Conservation (phyloP, 2,113 vertebrate species). For the Stigmatopora nigra region DNA sequence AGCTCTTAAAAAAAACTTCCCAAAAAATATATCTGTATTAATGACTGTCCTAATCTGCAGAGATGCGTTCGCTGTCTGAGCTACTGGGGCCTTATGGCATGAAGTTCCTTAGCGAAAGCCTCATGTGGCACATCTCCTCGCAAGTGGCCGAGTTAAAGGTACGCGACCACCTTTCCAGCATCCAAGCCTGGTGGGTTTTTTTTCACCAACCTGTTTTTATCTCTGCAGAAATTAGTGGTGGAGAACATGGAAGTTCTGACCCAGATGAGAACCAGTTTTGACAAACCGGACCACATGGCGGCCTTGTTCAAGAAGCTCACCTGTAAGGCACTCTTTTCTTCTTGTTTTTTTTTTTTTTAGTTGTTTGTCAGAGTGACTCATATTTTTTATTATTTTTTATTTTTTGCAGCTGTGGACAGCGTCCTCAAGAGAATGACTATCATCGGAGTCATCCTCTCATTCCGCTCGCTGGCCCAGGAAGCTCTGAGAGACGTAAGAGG, state of each 20-base stretch:
- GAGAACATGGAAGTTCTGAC: constrained; percentile 96
- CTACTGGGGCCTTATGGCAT: constrained; percentile 97
- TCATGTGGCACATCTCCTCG: constrained; percentile 99
- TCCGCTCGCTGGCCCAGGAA: constrained; percentile 94
- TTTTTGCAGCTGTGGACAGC: constrained; percentile 86
- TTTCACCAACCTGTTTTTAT: background rate
- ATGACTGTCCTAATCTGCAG: constrained; percentile 53
- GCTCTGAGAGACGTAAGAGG: constrained; percentile 91
- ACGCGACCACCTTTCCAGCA: background rate
- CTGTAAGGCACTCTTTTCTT: constrained; percentile 64
- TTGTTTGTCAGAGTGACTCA: background rate
- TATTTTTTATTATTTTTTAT: background rate
- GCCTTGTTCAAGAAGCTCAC: constrained; percentile 94
- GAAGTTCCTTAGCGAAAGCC: constrained; percentile 98
- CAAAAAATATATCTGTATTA: background rate
- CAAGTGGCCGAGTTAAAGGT: constrained; percentile 99
- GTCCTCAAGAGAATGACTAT: constrained; percentile 98
- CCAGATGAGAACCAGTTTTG: constrained; percentile 98
- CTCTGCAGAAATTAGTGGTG: constrained; percentile 89
- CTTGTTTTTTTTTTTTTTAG: background rate
- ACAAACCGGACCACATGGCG: constrained; percentile 97
- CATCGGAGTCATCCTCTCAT: constrained; percentile 96
- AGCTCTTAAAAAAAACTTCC: background rate
- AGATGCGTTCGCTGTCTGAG: constrained; percentile 97
- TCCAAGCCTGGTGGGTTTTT: no score